These are phyloP conservation scores for Myripristis jacobus DNA, from an alignment of 2,797 vertebrate species.

Conservation along the genomic window DNA sequence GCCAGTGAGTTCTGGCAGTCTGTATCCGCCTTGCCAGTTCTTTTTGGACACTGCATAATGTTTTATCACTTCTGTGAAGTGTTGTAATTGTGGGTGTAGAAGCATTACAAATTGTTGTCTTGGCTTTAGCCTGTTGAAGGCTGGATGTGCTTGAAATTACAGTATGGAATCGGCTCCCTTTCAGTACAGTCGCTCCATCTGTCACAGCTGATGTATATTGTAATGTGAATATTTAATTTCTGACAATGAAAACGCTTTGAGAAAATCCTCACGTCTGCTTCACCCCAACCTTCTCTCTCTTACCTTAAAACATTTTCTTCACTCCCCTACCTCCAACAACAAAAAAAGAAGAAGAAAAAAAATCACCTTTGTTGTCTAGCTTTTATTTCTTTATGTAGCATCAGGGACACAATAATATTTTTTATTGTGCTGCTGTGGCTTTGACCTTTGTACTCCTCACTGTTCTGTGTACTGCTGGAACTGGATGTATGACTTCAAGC, in stretches of 20 bases:
- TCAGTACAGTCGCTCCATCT: slow-evolving; percentile 65
- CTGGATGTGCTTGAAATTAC: slow-evolving; percentile 69
- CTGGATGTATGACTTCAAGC: slow-evolving; percentile 1
- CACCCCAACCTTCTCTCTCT: slow-evolving; percentile 28
- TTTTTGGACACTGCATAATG: slow-evolving; percentile 54
- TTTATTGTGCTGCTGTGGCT: background rate
- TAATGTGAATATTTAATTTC: slow-evolving; percentile 34
- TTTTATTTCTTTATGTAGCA: background rate
- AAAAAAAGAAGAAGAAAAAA: no score
- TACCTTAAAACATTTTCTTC: background rate
- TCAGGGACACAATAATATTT: background rate
- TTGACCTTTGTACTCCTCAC: slow-evolving; percentile 13
- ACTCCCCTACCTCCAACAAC: background rate
- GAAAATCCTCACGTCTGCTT: background rate
- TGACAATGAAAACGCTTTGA: slow-evolving; percentile 17
- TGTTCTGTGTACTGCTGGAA: background rate
- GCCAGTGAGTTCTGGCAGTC: slow-evolving; percentile 43
- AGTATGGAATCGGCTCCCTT: slow-evolving; percentile 59
- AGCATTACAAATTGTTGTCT: slow-evolving; percentile 64
- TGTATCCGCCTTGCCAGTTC: slow-evolving; percentile 50
- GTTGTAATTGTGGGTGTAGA: slow-evolving; percentile 74
- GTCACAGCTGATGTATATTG: slow-evolving; percentile 61
- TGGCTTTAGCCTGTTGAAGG: slow-evolving; percentile 68
- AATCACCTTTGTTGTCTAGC: background rate
- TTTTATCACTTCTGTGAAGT: slow-evolving; percentile 70